Evolutionary conservation across 1,140 invertebrate genomes (phyloP), one percentile per base, ranked within the genome.

Genomic region (Charaxes varanes): DNA sequence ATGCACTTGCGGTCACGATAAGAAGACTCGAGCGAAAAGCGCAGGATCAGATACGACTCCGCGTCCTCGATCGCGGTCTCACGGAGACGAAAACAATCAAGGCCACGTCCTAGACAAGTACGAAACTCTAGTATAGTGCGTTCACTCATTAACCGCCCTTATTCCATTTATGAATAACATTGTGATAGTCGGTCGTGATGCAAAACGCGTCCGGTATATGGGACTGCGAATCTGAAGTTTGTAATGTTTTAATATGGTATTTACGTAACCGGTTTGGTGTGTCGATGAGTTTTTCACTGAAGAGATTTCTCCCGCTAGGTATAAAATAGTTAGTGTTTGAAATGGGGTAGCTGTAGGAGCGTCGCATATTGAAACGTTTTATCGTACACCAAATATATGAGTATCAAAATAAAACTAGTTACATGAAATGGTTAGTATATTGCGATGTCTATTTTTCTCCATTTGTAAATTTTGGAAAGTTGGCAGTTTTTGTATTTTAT

Each of bases 31-130:
- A 11, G 52, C 65, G 5, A 70, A 72, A 36, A 62, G 50, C 36
- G 53, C 62, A 6, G 49, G 43, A 12, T 46, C 58, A 2, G 58
- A 59, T 6, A 15, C 62, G 1, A 14, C 45, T 6, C 48, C 62
- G 4, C 59, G 73, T 0, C 62, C 70, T 6, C 67, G 78, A 6
- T 76, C 72, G 0, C 70, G 72, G 15, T 79, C 74, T 5, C 78
- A 82, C 44, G 71, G 74, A 6, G 78, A 82, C 38, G 74, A 76
- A 30, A 59, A 63, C 34, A 57, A 65, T 7, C 74, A 76, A 50
- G 47, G 44, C 16, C 73, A 78, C 36, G 72, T 85, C 21, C 72
- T 85, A 37, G 84, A 85, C 43, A 85, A 85, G 51, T 85, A 85
- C 47, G 84, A 85, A 49, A 85, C 84, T 12, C 62, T 85, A 36